Evolutionary conservation across 2,113 vertebrate genomes (phyloP).

Genomic region (Dasyornis broadbenti): DNA sequence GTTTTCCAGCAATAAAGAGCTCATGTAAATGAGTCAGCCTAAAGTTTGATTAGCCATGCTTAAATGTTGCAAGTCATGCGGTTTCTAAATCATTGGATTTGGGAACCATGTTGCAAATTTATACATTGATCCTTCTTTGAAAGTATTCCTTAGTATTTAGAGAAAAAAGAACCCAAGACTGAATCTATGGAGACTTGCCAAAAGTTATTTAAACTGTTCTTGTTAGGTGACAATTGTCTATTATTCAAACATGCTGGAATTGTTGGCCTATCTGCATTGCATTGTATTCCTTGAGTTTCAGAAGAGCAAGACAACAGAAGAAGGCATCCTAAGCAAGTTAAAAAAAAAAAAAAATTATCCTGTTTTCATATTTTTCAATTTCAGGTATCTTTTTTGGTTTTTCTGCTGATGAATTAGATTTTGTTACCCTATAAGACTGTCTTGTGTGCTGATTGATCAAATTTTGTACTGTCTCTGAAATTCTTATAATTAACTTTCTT

Average conservation of each 20-base stretch:
- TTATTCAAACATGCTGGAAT: constrained; percentile 7
- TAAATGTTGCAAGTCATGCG: neutral
- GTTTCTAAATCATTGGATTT: neutral
- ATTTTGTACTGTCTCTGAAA: neutral
- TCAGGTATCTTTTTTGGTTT: neutral
- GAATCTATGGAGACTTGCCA: neutral
- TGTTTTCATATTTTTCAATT: neutral
- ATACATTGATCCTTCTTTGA: neutral
- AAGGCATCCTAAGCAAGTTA: neutral
- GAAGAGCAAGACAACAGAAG: neutral
- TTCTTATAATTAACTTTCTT: neutral
- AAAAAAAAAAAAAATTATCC: neutral
- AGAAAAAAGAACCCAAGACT: neutral
- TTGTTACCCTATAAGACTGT: neutral
- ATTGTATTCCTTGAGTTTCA: neutral
- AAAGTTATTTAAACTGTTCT: neutral
- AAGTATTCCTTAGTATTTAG: neutral
- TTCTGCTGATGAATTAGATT: neutral
- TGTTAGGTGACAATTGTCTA: neutral
- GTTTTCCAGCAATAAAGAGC: neutral
- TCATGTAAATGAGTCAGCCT: neutral
- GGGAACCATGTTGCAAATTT: neutral
- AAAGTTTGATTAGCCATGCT: neutral
- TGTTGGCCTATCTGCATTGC: neutral
- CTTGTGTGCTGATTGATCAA: neutral